A percentile compares a stretch with the other conserved stretches of the same genome.
Evolutionary conservation across 2,797 vertebrate species (phyloP).

Genomic region (Pampus argenteus): DNA sequence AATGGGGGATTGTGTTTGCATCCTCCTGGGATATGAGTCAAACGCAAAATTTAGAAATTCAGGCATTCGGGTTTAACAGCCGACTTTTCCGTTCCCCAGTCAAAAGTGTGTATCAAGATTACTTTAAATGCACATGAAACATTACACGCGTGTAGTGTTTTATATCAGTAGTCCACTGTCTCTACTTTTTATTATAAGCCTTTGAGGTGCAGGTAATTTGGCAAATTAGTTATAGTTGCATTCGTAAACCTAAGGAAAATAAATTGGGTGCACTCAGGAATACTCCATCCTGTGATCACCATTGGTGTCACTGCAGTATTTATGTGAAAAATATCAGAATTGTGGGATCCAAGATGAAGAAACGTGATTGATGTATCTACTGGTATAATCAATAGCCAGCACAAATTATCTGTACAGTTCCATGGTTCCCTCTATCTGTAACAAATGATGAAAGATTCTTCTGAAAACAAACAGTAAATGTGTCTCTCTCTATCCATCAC

Average conservation of each 20-base stretch:
- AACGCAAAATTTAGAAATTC: conserved; percentile 49
- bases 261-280: conserved; percentile 34
- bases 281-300: conserved; percentile 37
- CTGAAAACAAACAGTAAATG: conserved; percentile 65
- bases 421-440: conserved; percentile 68
- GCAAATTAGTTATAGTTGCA: conserved; percentile 32
- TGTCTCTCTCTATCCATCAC: conserved; percentile 39
- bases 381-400: conserved; percentile 75
- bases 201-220: conserved; percentile 26
- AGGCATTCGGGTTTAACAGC: conserved; percentile 52
- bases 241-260: conserved; percentile 19
- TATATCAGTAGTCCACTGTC: conserved; percentile 22
- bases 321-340: conserved; percentile 38
- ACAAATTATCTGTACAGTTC: conserved; percentile 70
- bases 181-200: conserved; percentile 2
- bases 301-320: conserved; percentile 34
- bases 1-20: conserved; percentile 26
- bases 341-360: conserved; percentile 41
- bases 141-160: conserved; percentile 40
- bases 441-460: conserved; percentile 71
- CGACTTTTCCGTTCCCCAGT: conserved; percentile 22
- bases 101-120: conserved; percentile 36
- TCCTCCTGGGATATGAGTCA: conserved; percentile 38
- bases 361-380: conserved; percentile 69
- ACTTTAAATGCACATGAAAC: conserved; percentile 41